Percentiles rank a stretch among this genome's conserved stretches.
Evolutionary conservation across 2,113 vertebrate genomes (phyloP).

Genomic region (Eolophus roseicapilla): DNA sequence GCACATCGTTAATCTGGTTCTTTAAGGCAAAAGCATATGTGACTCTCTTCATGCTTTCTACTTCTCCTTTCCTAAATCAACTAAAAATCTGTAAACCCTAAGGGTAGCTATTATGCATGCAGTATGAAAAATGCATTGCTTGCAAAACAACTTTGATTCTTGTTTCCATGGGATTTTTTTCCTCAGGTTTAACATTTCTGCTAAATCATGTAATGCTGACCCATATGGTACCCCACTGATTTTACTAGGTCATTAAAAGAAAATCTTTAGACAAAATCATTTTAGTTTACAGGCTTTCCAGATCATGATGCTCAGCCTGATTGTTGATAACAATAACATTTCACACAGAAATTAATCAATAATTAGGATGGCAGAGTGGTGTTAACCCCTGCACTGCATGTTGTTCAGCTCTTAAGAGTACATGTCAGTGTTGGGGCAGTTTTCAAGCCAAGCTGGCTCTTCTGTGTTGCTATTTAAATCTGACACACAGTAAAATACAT

Average conservation of each 20-base stretch:
- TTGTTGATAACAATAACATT: not conserved
- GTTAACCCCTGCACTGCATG: not conserved
- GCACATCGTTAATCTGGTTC: conserved; percentile 48
- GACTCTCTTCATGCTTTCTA: not conserved
- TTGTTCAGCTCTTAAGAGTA: not conserved
- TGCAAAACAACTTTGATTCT: conserved; percentile 37
- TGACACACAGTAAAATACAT: not conserved
- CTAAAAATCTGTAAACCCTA: conserved; percentile 17
- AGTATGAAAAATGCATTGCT: conserved; percentile 43
- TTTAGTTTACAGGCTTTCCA: conserved; percentile 9
- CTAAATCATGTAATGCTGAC: not conserved
- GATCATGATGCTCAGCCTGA: not conserved
- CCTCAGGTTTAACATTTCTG: not conserved
- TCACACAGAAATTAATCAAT: not conserved
- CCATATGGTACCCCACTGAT: not conserved
- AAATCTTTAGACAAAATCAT: not conserved
- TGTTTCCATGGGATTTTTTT: conserved; percentile 17
- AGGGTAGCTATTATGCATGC: conserved; percentile 34
- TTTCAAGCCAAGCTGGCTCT: not conserved
- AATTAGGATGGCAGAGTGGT: not conserved
- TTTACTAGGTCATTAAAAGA: conserved; percentile 23
- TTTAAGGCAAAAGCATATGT: conserved; percentile 26
- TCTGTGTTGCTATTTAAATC: not conserved
- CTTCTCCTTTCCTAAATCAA: conserved; percentile 19
- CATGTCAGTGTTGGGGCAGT: not conserved